Percentiles rank a stretch among this genome's conserved stretches.
Evolutionary conservation across 1,140 invertebrate species (phyloP).

Genomic region (Calycopis cecrops): DNA sequence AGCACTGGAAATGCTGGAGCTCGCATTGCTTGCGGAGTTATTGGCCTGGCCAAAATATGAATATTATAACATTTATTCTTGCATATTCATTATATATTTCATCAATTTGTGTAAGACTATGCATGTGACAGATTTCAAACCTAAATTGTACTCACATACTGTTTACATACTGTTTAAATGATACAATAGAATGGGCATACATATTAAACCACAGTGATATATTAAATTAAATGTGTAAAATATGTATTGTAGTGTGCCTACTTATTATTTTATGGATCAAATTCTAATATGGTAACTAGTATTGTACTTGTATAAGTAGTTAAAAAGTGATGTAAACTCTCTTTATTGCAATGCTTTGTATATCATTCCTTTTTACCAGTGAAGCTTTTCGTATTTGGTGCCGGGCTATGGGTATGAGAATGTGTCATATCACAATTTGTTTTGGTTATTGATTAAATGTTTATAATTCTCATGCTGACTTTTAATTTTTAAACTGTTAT

Average conservation of each 20-base stretch:
- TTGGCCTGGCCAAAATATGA: slow-evolving; percentile 84
- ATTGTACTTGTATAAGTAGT: no score
- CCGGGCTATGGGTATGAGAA: slow-evolving; percentile 28
- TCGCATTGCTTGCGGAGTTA: slow-evolving; percentile 97
- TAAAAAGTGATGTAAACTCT: neutral
- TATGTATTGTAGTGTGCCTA: slow-evolving; percentile 18
- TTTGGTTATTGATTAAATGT: slow-evolving; percentile 48
- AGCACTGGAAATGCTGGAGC: slow-evolving; percentile 98
- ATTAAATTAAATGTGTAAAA: neutral
- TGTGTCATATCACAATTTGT: slow-evolving; percentile 27
- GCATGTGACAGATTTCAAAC: no score
- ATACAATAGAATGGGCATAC: no score
- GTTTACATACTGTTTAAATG: no score
- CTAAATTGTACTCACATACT: no score
- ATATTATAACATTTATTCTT: neutral
- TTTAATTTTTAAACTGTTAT: slow-evolving; percentile 20
- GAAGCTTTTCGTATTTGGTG: slow-evolving; percentile 31
- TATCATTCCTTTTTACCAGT: slow-evolving; percentile 35
- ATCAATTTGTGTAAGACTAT: no score
- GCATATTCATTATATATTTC: no score
- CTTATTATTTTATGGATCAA: neutral
- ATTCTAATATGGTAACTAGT: no score
- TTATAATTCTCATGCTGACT: slow-evolving; percentile 23
- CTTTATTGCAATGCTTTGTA: slow-evolving; percentile 1
- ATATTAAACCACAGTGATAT: no score